These are phyloP conservation scores for Electrophaes corylata DNA, from an alignment of 2,888 invertebrate genomes.

Conservation along the genomic window DNA sequence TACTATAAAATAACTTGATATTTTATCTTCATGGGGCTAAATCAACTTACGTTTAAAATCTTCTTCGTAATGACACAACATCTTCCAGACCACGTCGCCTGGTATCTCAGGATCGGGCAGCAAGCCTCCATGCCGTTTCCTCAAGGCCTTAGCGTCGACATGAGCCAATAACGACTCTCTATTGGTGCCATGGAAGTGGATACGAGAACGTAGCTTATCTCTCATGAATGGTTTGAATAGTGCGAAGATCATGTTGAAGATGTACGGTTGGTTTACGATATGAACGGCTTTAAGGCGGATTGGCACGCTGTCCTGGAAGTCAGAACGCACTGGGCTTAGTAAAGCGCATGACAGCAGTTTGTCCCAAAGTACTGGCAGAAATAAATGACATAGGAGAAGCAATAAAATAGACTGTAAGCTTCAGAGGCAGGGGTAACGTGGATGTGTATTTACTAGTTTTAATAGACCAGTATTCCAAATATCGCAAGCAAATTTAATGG, in stretches of 20 bases:
- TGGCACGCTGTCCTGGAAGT: constrained; percentile 90
- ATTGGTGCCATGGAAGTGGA: constrained; percentile 90
- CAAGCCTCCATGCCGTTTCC: constrained; percentile 87
- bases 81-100: constrained; percentile 87
- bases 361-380: too few species aligned
- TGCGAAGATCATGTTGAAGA: constrained; percentile 94
- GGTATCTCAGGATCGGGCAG: constrained; percentile 85
- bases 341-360: background rate
- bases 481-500: too few species aligned
- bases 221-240: constrained; percentile 95
- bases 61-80: constrained; percentile 87
- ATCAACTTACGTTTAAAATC: constrained; percentile 86
- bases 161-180: constrained; percentile 84
- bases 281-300: constrained; percentile 93
- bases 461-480: too few species aligned
- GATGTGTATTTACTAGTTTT: too few species aligned
- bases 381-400: too few species aligned
- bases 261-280: constrained; percentile 93
- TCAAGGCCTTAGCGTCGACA: constrained; percentile 84
- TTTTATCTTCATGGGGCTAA: too few species aligned
- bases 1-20: too few species aligned
- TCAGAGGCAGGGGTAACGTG: too few species aligned
- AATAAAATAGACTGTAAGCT: too few species aligned
- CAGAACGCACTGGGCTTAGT: background rate
- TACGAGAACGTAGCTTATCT: constrained; percentile 91